These are phyloP conservation scores for Brachyhypopomus occidentalis DNA, from an alignment of 2,113 vertebrate genomes.

Conservation along the genomic window DNA sequence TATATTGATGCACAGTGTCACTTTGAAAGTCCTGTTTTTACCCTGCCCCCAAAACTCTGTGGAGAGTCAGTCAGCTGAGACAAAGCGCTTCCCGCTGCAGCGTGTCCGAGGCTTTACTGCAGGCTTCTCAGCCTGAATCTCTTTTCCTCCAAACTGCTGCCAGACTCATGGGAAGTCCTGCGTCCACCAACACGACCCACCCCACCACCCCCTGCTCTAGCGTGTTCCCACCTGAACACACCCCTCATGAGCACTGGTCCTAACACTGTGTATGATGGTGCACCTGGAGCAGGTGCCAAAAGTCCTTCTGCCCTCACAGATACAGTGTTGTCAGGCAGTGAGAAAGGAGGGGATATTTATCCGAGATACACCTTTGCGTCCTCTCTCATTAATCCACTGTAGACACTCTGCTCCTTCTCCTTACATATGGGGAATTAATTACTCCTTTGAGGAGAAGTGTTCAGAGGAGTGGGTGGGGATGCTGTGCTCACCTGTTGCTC, in stretches of 20 bases:
- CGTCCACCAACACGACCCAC: not conserved
- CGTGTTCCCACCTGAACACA: too few species aligned
- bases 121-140: not conserved
- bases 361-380: slow-evolving; percentile 71
- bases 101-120: not conserved
- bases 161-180: slow-evolving; percentile 1
- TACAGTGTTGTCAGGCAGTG: slow-evolving; percentile 75
- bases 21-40: not conserved
- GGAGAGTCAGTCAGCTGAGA: not conserved
- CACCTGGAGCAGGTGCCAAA: slow-evolving; percentile 46
- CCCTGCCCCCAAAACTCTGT: not conserved
- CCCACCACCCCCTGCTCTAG: not conserved
- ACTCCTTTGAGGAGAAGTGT: slow-evolving; percentile 68
- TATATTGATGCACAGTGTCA: not conserved
- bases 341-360: slow-evolving; percentile 73
- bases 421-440: slow-evolving; percentile 73
- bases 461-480: slow-evolving; percentile 23
- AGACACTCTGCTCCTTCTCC: slow-evolving; percentile 60
- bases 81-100: too few species aligned
- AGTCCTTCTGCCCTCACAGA: slow-evolving; percentile 71
- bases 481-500: slow-evolving; percentile 30
- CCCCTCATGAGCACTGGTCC: not conserved
- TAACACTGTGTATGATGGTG: slow-evolving; percentile 50
- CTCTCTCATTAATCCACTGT: slow-evolving; percentile 74
- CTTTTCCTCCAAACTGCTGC: not conserved